Evolutionary conservation across 2,797 vertebrate species (phyloP).

Genomic region (Melanotaenia parkinsoni): DNA sequence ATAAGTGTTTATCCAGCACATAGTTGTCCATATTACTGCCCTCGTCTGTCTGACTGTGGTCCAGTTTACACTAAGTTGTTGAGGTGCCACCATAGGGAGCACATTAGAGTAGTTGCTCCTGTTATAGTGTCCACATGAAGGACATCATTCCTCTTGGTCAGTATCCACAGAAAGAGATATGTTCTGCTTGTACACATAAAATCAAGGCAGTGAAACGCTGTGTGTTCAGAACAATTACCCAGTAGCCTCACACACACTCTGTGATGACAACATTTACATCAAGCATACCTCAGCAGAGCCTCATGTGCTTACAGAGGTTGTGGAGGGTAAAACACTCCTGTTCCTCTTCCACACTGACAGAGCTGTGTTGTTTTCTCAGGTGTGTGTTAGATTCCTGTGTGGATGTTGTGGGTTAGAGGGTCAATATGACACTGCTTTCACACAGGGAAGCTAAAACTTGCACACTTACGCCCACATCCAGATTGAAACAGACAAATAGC

Average conservation of each 20-base stretch:
- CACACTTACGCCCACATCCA: constrained; percentile 6
- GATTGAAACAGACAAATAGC: background rate
- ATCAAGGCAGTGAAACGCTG: background rate
- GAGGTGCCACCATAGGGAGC: background rate
- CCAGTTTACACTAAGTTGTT: background rate
- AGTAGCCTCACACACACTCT: background rate
- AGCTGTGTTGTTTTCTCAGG: constrained; percentile 61
- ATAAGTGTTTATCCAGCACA: constrained; percentile 12
- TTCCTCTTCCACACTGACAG: constrained; percentile 22
- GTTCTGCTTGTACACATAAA: background rate
- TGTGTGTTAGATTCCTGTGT: constrained; percentile 65
- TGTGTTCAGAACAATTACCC: background rate
- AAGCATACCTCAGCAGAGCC: background rate
- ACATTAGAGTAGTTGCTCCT: background rate
- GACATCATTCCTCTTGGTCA: background rate
- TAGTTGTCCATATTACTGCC: background rate
- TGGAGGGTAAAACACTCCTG: background rate
- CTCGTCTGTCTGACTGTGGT: background rate
- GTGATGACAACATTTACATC: background rate
- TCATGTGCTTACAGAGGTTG: background rate
- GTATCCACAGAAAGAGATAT: background rate
- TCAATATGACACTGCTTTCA: constrained; percentile 61
- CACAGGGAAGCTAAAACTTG: constrained; percentile 54
- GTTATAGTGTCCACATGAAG: background rate
- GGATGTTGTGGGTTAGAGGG: constrained; percentile 60